Conservation (phyloP, 2,797 vertebrate genomes). For the Hippopotamyrus pictus region DNA sequence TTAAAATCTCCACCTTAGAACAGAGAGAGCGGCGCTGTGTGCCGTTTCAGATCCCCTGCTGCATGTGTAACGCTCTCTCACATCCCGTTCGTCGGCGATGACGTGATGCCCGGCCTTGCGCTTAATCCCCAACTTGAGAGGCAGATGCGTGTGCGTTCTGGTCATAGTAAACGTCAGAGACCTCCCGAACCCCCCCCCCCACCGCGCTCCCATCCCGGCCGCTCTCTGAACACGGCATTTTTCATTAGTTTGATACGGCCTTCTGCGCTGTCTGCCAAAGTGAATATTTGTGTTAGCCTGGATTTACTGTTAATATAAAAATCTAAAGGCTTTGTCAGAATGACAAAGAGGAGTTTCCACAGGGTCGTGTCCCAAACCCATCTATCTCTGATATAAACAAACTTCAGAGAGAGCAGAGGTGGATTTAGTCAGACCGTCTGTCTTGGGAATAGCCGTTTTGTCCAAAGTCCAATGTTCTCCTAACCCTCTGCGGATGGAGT, state of each 20-base stretch:
- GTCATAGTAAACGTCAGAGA: slow-evolving; percentile 37
- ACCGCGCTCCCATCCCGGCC: background rate
- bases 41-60: slow-evolving; percentile 11
- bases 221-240: slow-evolving; percentile 1
- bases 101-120: background rate
- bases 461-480: slow-evolving; percentile 27
- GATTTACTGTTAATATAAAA: slow-evolving; percentile 33
- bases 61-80: slow-evolving; percentile 28
- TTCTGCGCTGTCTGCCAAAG: slow-evolving; percentile 32
- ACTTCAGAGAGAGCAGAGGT: slow-evolving; percentile 3
- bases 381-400: slow-evolving; percentile 25
- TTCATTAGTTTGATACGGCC: slow-evolving; percentile 38
- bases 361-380: slow-evolving; percentile 15
- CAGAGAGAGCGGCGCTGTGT: background rate
- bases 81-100: slow-evolving; percentile 10
- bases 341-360: slow-evolving; percentile 20
- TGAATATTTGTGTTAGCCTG: slow-evolving; percentile 41
- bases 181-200: background rate
- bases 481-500: slow-evolving; percentile 39
- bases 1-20: slow-evolving; percentile 12
- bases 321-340: slow-evolving; percentile 23
- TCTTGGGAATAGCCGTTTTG: slow-evolving; percentile 31
- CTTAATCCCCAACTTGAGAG: slow-evolving; percentile 25
- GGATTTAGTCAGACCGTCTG: slow-evolving; percentile 19
- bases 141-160: slow-evolving; percentile 19